phyloP scores from a whole-genome alignment of 2,113 vertebrate species.

The Cyphomyrus discorhynchus region DNA sequence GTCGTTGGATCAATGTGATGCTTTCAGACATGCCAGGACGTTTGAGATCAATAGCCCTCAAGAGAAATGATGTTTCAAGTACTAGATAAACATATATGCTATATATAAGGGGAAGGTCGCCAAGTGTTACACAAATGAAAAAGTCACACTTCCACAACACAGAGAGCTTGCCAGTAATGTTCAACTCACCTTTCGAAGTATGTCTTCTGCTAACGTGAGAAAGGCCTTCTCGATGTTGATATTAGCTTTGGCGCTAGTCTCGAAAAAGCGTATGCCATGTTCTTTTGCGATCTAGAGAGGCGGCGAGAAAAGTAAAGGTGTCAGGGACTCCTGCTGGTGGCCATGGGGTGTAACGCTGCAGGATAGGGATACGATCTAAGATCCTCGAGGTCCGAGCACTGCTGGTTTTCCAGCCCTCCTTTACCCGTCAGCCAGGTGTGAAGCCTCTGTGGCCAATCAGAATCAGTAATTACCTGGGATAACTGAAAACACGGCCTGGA shows the following conservation, averaged over 20 bases:
- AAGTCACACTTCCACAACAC: not conserved
- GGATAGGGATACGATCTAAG: too few relatives aligned
- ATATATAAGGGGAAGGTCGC: not conserved
- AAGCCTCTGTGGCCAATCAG: too few relatives aligned
- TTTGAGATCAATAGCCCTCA: not conserved
- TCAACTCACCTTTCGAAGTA: conserved; percentile 87
- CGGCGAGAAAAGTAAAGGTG: not conserved
- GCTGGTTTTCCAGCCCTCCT: too few relatives aligned
- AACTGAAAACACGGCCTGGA: too few relatives aligned
- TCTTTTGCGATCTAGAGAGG: conserved; percentile 83
- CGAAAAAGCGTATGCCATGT: conserved; percentile 98
- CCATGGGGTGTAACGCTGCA: not conserved
- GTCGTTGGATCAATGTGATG: not conserved
- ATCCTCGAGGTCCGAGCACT: too few relatives aligned
- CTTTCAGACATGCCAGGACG: not conserved
- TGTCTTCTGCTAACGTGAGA: conserved; percentile 99
- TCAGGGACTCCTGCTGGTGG: not conserved
- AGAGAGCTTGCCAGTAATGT: not conserved
- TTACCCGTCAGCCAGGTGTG: too few relatives aligned
- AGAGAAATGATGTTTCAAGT: not conserved
- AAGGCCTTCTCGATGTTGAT: conserved; percentile 99
- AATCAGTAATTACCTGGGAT: too few relatives aligned
- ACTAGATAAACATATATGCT: not conserved
- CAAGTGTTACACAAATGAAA: not conserved
- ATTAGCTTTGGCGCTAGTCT: conserved; percentile 99